phyloP scores from a whole-genome alignment of 2,888 invertebrate genomes.

The Oscheius onirici region DNA sequence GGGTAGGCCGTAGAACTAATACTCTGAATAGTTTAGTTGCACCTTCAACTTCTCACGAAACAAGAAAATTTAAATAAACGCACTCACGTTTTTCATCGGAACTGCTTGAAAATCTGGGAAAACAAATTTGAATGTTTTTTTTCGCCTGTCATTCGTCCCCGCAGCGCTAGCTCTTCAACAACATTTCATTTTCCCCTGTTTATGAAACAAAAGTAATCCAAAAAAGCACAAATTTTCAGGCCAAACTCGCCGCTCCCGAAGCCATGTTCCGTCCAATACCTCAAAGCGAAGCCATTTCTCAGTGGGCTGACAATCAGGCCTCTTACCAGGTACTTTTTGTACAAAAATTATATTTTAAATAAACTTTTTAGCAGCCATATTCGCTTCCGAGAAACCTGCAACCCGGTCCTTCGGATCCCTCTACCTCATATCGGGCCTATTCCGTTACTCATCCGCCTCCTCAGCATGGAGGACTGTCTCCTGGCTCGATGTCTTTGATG shows the following conservation, averaged over 20 bases:
- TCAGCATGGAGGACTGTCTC: constrained; percentile 38
- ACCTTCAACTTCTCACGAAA: neutral
- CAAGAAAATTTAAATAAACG: neutral
- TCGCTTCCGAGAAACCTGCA: neutral
- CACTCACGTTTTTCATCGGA: neutral
- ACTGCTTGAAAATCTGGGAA: constrained; percentile 8
- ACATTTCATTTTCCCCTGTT: neutral
- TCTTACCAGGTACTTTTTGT: constrained; percentile 11
- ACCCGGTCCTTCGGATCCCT: constrained; percentile 15
- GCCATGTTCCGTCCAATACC: constrained; percentile 49
- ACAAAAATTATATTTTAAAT: neutral
- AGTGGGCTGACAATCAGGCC: constrained; percentile 40
- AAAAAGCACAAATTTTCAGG: constrained; percentile 15
- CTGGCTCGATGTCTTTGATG: constrained; percentile 56
- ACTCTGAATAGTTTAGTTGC: neutral
- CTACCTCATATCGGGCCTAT: constrained; percentile 38
- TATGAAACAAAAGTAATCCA: neutral
- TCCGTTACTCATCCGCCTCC: constrained; percentile 41
- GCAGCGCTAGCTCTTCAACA: too few relatives aligned
- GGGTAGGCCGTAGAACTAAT: too few relatives aligned
- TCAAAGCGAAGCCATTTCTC: constrained; percentile 37
- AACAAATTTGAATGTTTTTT: too few relatives aligned
- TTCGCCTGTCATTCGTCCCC: too few relatives aligned
- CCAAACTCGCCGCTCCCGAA: constrained; percentile 36
- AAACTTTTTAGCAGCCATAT: neutral